phyloP scores from a whole-genome alignment of 1,140 invertebrate genomes.

The Forficula auricularia region DNA sequence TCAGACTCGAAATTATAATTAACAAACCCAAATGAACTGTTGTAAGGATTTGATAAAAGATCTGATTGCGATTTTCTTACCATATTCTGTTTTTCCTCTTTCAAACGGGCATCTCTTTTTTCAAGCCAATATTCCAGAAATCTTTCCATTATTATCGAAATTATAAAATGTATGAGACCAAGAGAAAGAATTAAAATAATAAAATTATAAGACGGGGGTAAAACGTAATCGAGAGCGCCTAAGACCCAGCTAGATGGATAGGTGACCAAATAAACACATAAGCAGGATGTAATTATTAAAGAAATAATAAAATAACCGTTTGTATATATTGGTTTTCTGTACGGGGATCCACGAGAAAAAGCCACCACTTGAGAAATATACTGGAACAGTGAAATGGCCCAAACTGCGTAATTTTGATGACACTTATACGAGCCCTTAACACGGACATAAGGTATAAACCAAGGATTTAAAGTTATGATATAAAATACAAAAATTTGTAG shows the following conservation, averaged over 20 bases:
- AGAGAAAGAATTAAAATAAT: slow-evolving; percentile 39
- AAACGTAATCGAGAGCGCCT: slow-evolving; percentile 38
- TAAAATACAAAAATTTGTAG: slow-evolving; percentile 50
- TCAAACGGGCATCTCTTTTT: slow-evolving; percentile 31
- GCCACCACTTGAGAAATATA: slow-evolving; percentile 78
- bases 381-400: slow-evolving; percentile 75
- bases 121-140: slow-evolving; percentile 41
- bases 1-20: too few relatives aligned
- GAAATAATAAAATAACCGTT: slow-evolving; percentile 48
- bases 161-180: slow-evolving; percentile 37
- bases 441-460: slow-evolving; percentile 35
- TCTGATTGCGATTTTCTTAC: neutral
- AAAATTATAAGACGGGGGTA: slow-evolving; percentile 46
- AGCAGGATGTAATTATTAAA: slow-evolving; percentile 37
- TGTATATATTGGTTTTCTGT: slow-evolving; percentile 62
- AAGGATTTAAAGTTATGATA: slow-evolving; percentile 42
- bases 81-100: slow-evolving; percentile 5
- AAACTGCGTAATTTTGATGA: slow-evolving; percentile 73
- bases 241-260: slow-evolving; percentile 44
- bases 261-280: slow-evolving; percentile 51
- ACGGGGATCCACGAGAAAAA: slow-evolving; percentile 81
- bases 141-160: slow-evolving; percentile 41
- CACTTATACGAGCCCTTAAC: slow-evolving; percentile 30
- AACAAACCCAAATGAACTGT: too few relatives aligned
- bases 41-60: neutral